These are phyloP conservation scores for Aphrophora alni DNA, from an alignment of 2,888 invertebrate species.

Conservation along the genomic window DNA sequence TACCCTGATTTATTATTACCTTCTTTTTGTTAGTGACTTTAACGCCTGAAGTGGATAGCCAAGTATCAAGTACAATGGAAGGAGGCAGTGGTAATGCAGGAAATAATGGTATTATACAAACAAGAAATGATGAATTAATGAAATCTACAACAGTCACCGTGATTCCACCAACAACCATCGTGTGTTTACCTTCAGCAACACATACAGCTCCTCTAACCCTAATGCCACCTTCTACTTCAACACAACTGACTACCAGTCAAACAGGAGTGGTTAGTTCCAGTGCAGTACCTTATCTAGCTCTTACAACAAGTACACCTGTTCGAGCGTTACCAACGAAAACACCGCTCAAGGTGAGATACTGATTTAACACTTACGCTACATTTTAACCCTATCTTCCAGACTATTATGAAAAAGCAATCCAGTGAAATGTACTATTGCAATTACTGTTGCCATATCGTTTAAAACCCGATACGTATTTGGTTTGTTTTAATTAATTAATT, in stretches of 20 bases:
- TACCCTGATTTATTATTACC: too few relatives aligned
- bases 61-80: constrained; percentile 63
- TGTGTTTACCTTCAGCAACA: constrained; percentile 58
- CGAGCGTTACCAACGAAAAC: constrained; percentile 57
- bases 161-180: constrained; percentile 63
- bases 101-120: background rate
- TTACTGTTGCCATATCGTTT: too few relatives aligned
- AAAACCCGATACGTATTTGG: too few relatives aligned
- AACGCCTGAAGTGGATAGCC: constrained; percentile 66
- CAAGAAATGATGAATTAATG: background rate
- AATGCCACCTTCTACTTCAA: constrained; percentile 35
- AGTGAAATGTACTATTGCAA: too few relatives aligned
- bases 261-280: constrained; percentile 58
- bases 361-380: too few relatives aligned
- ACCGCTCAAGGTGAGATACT: constrained; percentile 41
- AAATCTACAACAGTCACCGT: constrained; percentile 54
- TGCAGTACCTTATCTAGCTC: constrained; percentile 60
- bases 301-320: constrained; percentile 62
- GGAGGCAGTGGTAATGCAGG: constrained; percentile 48
- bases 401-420: too few relatives aligned
- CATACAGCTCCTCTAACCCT: constrained; percentile 42
- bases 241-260: constrained; percentile 35
- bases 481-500: too few relatives aligned
- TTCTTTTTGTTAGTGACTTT: constrained; percentile 59
- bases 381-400: background rate